phyloP scores from a whole-genome alignment of 2,888 invertebrate species.

The Drosophila melanosoma region DNA sequence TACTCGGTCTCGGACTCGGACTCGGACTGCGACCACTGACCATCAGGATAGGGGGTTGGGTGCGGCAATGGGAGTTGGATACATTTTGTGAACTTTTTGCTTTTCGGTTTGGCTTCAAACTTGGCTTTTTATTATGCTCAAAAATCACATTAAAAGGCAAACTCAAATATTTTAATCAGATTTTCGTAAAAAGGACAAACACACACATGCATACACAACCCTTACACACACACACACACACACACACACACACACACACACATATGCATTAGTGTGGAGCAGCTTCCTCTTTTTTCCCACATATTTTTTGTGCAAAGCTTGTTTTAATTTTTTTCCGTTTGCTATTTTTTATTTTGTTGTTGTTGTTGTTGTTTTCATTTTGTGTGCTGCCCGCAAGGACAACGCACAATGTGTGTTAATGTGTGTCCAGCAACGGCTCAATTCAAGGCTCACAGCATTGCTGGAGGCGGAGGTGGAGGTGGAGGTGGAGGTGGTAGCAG shows the following conservation, averaged over 20 bases:
- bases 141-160: constrained; percentile 84
- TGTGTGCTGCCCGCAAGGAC: constrained; percentile 47
- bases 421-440: constrained; percentile 62
- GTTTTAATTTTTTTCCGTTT: constrained; percentile 49
- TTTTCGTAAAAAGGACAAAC: constrained; percentile 79
- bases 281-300: constrained; percentile 31
- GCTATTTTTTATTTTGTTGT: constrained; percentile 14
- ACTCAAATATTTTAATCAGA: constrained; percentile 84
- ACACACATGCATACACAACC: constrained; percentile 46
- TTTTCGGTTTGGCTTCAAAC: constrained; percentile 51
- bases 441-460: constrained; percentile 23
- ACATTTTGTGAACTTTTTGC: constrained; percentile 54
- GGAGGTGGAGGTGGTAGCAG: constrained; percentile 35
- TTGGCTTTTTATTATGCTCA: constrained; percentile 81
- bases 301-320: constrained; percentile 28
- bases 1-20: constrained; percentile 14
- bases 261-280: constrained; percentile 38
- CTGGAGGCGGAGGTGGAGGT: constrained; percentile 7
- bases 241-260: constrained; percentile 46
- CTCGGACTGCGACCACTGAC: constrained; percentile 14
- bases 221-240: constrained; percentile 34
- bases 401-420: constrained; percentile 81
- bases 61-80: constrained; percentile 3
- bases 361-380: constrained; percentile 17
- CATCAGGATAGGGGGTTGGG: background rate